These are phyloP conservation scores for Brachypodius melanocephalos DNA, from an alignment of 2,113 vertebrate species.

Conservation along the genomic window DNA sequence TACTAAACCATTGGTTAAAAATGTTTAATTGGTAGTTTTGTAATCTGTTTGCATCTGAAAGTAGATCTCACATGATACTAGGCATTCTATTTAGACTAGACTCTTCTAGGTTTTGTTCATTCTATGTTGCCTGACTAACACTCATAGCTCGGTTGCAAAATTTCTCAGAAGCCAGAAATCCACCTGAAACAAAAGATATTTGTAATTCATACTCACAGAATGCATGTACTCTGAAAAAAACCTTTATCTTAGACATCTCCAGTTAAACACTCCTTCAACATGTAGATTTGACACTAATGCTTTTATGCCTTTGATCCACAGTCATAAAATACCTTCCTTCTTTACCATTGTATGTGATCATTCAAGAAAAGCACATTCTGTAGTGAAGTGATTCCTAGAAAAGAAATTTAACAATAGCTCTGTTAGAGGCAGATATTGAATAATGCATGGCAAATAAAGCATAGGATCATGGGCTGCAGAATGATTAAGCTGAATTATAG, in stretches of 20 bases:
- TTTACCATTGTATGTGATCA: background rate
- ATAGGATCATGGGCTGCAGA: background rate
- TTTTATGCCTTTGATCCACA: background rate
- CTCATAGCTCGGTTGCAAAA: background rate
- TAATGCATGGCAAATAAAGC: background rate
- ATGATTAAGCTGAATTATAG: background rate
- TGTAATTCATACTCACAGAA: background rate
- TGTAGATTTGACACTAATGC: background rate
- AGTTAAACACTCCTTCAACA: background rate
- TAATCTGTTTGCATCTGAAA: background rate
- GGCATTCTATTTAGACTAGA: background rate
- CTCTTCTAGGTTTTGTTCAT: background rate
- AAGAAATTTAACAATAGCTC: background rate
- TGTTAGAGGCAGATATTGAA: background rate
- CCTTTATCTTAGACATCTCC: background rate
- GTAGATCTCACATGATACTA: background rate
- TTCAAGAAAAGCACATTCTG: background rate
- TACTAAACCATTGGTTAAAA: background rate
- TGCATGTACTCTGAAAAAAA: background rate
- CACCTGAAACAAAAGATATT: background rate
- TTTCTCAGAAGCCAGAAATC: background rate
- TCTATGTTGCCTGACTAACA: background rate
- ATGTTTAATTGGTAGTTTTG: background rate
- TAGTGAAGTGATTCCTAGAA: background rate
- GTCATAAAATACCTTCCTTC: background rate